Evolutionary conservation across 2,113 vertebrate species (phyloP), one percentile per base, ranked within the genome.

Genomic region (Sciurus niger): DNA sequence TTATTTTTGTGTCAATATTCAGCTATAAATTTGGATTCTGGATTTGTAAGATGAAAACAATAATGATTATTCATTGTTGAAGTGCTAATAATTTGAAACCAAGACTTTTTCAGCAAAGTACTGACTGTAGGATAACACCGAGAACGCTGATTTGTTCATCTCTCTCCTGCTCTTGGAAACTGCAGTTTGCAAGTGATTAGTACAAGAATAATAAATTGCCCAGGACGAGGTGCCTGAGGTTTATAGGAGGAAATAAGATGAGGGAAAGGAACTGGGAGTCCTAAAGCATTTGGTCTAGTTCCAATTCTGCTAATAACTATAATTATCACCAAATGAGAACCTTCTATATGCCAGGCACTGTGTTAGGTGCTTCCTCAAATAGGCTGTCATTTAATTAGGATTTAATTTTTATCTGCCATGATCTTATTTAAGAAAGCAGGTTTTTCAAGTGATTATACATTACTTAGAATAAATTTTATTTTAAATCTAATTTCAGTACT

Each of bases 371-470:
- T 90, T 43, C 90, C 60, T 96, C 30, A 76, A 80, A 77, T 51
- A 78, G 84, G 84, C 89, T 43, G 73, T 6, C 67, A 88, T 73
- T 90, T 97, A 76, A 89, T 97, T 94, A 79, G 18, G 48, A 78
- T 18, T 74, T 89, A 90, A 65, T 93, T 97, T 94, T 94, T 92
- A 90, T 92, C 65, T 96, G 32, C 48, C 22, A 28, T 74, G 34
- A 84, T 96, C 84, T 90, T 94, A 73, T 58, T 94, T 84, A 84
- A 40, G 65, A 90, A 95, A 78, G 37, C 24, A 72, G 13, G 34
- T 53, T 92, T 89, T 74, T 32, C 3, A 73, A 80, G 84, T 84
- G 34, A 58, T 89, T 95, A 96, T 95, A 72, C 30, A 80, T 90
- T 92, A 28, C 67, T 93, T 67, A 88, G 58, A 84, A 18, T 82